A percentile compares a stretch with the other conserved stretches of the same genome.
Evolutionary conservation across 1,140 invertebrate species (phyloP).

Genomic region (Cydia amplana): DNA sequence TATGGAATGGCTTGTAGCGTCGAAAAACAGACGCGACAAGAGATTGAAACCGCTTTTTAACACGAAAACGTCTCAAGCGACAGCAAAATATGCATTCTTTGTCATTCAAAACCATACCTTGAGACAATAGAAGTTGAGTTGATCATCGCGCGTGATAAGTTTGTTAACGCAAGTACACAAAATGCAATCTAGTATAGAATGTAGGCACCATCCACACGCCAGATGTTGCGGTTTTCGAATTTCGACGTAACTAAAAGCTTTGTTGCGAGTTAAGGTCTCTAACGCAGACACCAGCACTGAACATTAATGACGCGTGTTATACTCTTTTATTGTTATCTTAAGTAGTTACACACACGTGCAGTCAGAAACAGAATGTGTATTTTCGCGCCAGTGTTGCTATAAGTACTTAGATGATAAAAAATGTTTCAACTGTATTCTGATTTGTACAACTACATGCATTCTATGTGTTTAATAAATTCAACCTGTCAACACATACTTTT

Average conservation of each 20-base stretch:
- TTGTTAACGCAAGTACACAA: constrained; percentile 52
- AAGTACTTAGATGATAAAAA: background rate
- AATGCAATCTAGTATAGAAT: constrained; percentile 62
- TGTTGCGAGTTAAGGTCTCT: constrained; percentile 57
- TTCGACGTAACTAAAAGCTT: constrained; percentile 71
- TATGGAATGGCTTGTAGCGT: constrained; percentile 64
- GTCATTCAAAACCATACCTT: background rate
- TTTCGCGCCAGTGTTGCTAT: background rate
- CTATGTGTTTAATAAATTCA: no score
- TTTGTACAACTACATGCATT: background rate
- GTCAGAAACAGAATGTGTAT: background rate
- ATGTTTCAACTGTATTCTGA: background rate
- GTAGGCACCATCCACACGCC: constrained; percentile 62
- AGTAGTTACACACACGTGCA: constrained; percentile 1
- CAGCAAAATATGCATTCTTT: constrained; percentile 37
- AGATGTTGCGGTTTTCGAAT: constrained; percentile 75
- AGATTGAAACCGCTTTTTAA: constrained; percentile 61
- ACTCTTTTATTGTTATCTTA: constrained; percentile 34
- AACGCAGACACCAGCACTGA: constrained; percentile 40
- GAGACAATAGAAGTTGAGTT: constrained; percentile 32
- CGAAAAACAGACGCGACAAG: constrained; percentile 63
- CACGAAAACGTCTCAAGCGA: constrained; percentile 55
- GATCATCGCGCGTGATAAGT: constrained; percentile 33
- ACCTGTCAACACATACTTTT: no score
- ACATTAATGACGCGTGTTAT: constrained; percentile 38